Evolutionary conservation across 2,113 vertebrate genomes (phyloP).

Genomic region (Miniopterus natalensis): DNA sequence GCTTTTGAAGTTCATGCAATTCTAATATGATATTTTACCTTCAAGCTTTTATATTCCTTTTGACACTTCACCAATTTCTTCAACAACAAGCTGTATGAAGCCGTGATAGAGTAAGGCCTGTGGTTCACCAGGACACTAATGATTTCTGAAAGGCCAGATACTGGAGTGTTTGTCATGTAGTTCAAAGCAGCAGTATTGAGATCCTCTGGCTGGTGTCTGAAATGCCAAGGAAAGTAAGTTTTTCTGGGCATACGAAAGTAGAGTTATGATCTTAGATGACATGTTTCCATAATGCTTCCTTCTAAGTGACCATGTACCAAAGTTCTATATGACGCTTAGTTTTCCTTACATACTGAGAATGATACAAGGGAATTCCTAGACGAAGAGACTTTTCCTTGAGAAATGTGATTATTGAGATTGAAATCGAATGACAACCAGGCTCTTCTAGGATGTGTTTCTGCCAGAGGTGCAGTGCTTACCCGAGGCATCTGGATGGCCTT

Average conservation of each 20-base stretch:
- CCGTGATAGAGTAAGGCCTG: slow-evolving; percentile 90
- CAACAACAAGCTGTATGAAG: slow-evolving; percentile 91
- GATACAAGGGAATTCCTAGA: background rate
- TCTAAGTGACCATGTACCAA: background rate
- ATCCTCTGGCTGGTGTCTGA: slow-evolving; percentile 88
- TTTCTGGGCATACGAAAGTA: background rate
- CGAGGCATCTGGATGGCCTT: no score
- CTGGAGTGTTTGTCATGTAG: slow-evolving; percentile 89
- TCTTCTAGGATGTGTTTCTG: background rate
- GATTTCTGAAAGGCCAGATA: slow-evolving; percentile 88
- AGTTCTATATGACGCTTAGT: background rate
- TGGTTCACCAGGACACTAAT: slow-evolving; percentile 89
- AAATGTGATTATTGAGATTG: background rate
- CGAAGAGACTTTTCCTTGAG: background rate
- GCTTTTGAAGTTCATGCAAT: background rate
- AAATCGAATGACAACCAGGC: background rate
- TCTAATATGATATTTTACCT: slow-evolving; percentile 82
- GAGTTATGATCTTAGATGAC: background rate
- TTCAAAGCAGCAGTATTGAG: slow-evolving; percentile 89
- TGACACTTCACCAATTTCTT: slow-evolving; percentile 89
- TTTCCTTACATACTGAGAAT: background rate
- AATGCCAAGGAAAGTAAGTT: slow-evolving; percentile 56
- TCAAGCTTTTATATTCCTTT: slow-evolving; percentile 85
- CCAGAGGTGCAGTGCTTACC: background rate
- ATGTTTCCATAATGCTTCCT: background rate